Base-by-base conservation (phyloP, 2,888 invertebrate genomes). In the Andrena marginata region DNA sequence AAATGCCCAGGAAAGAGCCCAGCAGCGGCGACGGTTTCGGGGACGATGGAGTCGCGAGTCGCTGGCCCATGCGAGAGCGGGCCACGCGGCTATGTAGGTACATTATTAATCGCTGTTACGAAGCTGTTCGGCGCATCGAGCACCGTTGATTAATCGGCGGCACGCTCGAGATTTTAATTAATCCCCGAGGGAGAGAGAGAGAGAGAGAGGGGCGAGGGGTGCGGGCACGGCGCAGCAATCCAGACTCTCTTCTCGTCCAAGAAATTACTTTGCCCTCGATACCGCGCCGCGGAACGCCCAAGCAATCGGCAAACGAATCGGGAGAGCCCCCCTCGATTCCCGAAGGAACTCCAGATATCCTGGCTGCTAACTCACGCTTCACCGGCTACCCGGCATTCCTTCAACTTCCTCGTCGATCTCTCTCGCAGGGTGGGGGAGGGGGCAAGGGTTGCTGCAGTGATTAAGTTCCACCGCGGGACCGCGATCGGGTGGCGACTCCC, bases 151-250 rank as follows among this genome's bases (percentile, higher is more conserved):
- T 92, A 92, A 91, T 92, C 91, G 89, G 80, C 83, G 85, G 75
- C 82, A 89, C 87, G 89, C 85, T 89, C 88, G 87, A 87, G 90
- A 91, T 91, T 91, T 91, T 91, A 91, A 91, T 91, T 91, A 91
- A 91, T 91, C 87, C 82, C 35, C 71, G 69, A 60, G 79, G 82
- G 85, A 80, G 77, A 73, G 49, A 74, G 81, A 49, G 65, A 74
- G 73, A 70, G 82, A 68, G 51, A 60, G 49, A 29, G 72, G 56
- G 60, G 49, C 35, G 63, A 68, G 42, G 76, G 35, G 20, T 51
- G 51, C 56, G 20, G 64, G 31, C 42, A 68, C 31, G 56, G 54
- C 65, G 51, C 65, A 49, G 72, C 70, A 64, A 75, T 74, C 76
- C 64, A 73, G 69, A 82, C 76, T 85, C 56, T 56, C 56, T 79